Evolutionary conservation across 2,888 invertebrate genomes (phyloP).

Genomic region (Chymomyza amoena): DNA sequence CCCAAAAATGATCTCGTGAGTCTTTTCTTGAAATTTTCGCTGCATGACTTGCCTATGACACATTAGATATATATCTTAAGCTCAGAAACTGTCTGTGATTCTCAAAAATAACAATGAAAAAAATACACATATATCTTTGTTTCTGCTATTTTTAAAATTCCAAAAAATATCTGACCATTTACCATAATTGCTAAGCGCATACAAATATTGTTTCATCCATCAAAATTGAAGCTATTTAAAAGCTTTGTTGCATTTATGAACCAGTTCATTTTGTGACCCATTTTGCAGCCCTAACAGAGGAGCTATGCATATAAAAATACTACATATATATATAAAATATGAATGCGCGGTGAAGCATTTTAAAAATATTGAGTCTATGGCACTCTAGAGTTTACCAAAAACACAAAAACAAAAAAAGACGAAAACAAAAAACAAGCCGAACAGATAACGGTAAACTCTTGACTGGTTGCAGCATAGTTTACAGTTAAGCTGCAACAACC

Average conservation of each 20-base stretch:
- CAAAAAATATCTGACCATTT: too few relatives aligned
- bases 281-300: background rate
- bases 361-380: constrained; percentile 21
- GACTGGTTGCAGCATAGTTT: background rate
- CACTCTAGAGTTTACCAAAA: constrained; percentile 1
- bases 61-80: too few relatives aligned
- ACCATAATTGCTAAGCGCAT: too few relatives aligned
- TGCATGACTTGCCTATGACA: too few relatives aligned
- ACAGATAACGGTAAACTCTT: background rate
- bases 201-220: too few relatives aligned
- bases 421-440: background rate
- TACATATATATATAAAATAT: constrained; percentile 36
- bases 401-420: background rate
- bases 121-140: too few relatives aligned
- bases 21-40: too few relatives aligned
- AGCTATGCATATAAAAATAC: background rate
- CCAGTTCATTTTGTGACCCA: background rate
- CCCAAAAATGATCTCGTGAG: too few relatives aligned
- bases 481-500: background rate
- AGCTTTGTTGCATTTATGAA: background rate
- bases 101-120: too few relatives aligned
- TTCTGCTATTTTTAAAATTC: too few relatives aligned
- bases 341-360: constrained; percentile 35
- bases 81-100: too few relatives aligned
- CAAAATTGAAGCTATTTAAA: too few relatives aligned